Base-by-base conservation (phyloP, 1,140 invertebrate species). In the Sminthurides bifidus region DNA sequence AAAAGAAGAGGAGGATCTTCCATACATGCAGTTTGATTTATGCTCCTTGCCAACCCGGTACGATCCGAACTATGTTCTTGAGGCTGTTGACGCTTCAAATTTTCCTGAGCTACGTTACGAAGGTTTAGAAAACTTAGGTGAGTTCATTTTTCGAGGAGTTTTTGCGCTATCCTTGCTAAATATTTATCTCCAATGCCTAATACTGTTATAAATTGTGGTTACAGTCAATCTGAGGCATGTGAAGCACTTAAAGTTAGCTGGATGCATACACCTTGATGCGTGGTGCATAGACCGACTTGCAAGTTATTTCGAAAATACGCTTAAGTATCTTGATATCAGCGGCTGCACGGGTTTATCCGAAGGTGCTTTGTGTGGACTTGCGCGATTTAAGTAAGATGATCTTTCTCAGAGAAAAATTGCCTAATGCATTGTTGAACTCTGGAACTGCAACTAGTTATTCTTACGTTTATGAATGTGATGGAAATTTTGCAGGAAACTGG, bases 241-340 rank as follows among this genome's bases (percentile, higher is more conserved):
- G 0, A 79, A 78, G 65, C 80, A 79, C 71, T 64, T 86, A 0
- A 82, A 76, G 58, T 71, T 89, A 26, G 74, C 71, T 60, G 74
- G 78, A 48, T 82, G 81, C 59, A 63, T 68, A 41, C 62, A 74
- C 37, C 73, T 90, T 50, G 80, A 89, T 72, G 85, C 89, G 67
- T 91, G 84, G 83, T 80, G 76, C 56, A 58, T 90, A 46, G 82
- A 84, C 67, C 74, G 75, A 57, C 69, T 88, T 26, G 68, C 74
- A 27, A 70, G 74, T 33, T 69, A 78, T n/a, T 79, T 78, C 56
- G 68, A 66, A 45, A 68, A 77, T 15, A 72, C 69, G 15, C 66
- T 91, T 21, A 75, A 87, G 65, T 77, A 84, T 58, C 69, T 91
- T 5, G 84, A 91, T 70, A 65, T 91, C 1, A 80, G 81, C 55